These are phyloP conservation scores for Enteromius fasciolatus DNA, from an alignment of 2,797 vertebrate genomes.

Conservation along the genomic window DNA sequence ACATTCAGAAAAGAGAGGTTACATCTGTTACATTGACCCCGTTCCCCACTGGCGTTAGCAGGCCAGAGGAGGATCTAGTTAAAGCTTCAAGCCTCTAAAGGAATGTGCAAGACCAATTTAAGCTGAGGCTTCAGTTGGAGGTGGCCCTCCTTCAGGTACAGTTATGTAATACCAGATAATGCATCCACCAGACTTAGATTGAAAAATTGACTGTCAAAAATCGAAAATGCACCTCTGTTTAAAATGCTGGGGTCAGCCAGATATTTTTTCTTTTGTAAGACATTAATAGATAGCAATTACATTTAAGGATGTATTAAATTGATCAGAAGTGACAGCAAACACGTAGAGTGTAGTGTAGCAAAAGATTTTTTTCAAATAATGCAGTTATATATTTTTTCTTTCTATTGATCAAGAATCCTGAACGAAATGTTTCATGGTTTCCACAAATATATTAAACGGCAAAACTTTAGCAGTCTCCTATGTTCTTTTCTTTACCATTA, in stretches of 20 bases:
- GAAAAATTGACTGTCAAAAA: background rate
- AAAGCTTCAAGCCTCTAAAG: slow-evolving; percentile 2
- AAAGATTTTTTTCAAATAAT: background rate
- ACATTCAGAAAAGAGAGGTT: slow-evolving; percentile 58
- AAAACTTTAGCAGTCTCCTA: background rate
- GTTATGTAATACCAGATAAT: slow-evolving; percentile 1
- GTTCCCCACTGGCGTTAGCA: slow-evolving; percentile 24
- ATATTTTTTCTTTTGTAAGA: background rate
- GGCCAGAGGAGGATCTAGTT: slow-evolving; percentile 7
- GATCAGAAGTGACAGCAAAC: background rate
- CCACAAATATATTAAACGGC: background rate
- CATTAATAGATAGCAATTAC: background rate
- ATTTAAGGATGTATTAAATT: background rate
- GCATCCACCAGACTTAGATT: background rate
- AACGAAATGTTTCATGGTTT: background rate
- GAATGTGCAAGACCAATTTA: slow-evolving; percentile 37
- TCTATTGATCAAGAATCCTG: background rate
- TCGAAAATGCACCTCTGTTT: background rate
- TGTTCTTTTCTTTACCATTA: too few species aligned
- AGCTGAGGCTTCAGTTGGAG: slow-evolving; percentile 15
- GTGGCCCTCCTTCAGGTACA: slow-evolving; percentile 44
- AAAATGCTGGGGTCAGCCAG: background rate
- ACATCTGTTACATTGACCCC: slow-evolving; percentile 42
- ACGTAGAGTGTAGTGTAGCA: background rate
- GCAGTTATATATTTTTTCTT: background rate